Evolutionary conservation across 1,140 invertebrate species (phyloP), one percentile per base, ranked within the genome.

Genomic region (Musca vetustissima): DNA sequence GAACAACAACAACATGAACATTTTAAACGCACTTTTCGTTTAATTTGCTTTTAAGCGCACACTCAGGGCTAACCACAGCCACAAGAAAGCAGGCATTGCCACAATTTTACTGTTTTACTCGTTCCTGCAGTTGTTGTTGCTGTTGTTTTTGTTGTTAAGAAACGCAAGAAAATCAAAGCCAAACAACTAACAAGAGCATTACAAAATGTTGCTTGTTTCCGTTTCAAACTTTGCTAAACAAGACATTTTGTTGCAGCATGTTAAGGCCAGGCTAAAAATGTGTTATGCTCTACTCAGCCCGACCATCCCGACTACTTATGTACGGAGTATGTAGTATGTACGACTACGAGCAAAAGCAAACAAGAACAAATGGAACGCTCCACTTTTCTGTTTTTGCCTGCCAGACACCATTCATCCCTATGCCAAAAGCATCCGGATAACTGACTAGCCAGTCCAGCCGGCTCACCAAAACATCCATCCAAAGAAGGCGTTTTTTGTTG

Each of bases 191-290:
- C 57, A 61, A 61, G 57, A 61, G 57, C 57, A 61, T 61, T 61
- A 61, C 57, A 61, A 61, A 61, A 61, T 61, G 57, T 61, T 61
- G 28, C 57, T 61, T 61, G 57, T 61, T 61, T 61, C 57, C 57
- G 57, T 61, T 61, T 61, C 57, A 61, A 61, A 61, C 57, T 61
- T 61, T 61, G 57, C 57, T 61, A 61, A 61, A 61, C 57, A 61
- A 61, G 57, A 61, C 57, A 61, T 61, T 61, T 61, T 61, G 57
- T 43, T 43, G 57, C 28, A 61, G 57, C 57, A 61, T 61, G 57
- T 61, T 61, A 43, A 36, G 36, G 55, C 25, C 24, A 32, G 21
- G 57, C n/a, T 43, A 43, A 43, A 43, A 43, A 43, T 43, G 36
- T 43, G 36, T 43, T 43, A 4, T 43, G 14, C 22, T 55, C 15